A percentile compares a stretch with the other conserved stretches of the same genome.
phyloP scores from a whole-genome alignment of 2,888 invertebrate genomes.

The Tetanocera ferruginea region DNA sequence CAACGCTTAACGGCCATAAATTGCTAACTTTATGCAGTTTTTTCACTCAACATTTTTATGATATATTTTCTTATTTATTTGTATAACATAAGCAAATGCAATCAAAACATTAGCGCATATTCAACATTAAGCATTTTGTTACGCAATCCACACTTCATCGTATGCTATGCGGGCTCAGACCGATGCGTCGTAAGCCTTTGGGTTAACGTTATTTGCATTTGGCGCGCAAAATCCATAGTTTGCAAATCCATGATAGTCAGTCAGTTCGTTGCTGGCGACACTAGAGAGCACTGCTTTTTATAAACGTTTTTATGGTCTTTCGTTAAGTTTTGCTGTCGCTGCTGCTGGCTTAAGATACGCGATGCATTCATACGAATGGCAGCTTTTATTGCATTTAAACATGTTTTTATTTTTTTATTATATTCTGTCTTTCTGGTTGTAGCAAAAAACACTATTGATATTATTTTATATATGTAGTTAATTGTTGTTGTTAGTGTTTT shows the following conservation, averaged over 20 bases:
- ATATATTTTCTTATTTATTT: background rate
- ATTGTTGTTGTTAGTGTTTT: conserved; percentile 12
- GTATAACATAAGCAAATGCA: background rate
- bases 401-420: background rate
- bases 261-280: background rate
- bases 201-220: conserved; percentile 13
- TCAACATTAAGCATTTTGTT: too few species aligned
- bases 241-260: background rate
- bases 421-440: background rate
- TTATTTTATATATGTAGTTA: conserved; percentile 11
- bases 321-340: background rate
- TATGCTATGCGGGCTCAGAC: background rate
- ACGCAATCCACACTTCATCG: too few species aligned
- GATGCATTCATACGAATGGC: conserved; percentile 23
- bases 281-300: too few species aligned
- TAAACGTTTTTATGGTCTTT: background rate
- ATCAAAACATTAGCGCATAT: background rate
- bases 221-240: background rate
- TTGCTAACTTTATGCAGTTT: conserved; percentile 5
- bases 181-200: background rate
- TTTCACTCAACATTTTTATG: too few species aligned
- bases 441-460: conserved; percentile 5
- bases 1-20: background rate
- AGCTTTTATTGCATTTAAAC: background rate
- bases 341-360: conserved; percentile 23